Conservation (phyloP, 2,888 invertebrate genomes). For the Ferdinandea cuprea region DNA sequence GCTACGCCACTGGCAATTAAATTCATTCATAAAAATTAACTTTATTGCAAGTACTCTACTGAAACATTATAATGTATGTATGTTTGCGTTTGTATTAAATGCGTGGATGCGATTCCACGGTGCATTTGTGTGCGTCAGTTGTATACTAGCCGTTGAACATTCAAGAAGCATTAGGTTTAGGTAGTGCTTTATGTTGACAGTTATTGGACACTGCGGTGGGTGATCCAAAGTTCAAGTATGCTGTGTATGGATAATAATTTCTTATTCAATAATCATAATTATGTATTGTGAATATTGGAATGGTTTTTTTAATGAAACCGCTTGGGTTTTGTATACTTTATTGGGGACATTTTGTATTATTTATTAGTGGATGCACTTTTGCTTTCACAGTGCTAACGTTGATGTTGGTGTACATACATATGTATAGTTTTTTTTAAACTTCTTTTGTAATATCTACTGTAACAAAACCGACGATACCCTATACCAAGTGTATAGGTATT, state of each 20-base stretch:
- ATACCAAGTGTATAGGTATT: too few species aligned
- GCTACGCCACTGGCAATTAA: constrained; percentile 42
- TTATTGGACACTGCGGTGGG: constrained; percentile 9
- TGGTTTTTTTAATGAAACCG: too few species aligned
- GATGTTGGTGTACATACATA: too few species aligned
- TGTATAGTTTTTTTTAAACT: too few species aligned
- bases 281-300: too few species aligned
- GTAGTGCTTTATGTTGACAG: constrained; percentile 35
- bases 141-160: constrained; percentile 45
- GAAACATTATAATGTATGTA: not conserved
- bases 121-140: constrained; percentile 4
- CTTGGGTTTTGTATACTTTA: too few species aligned
- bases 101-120: not conserved
- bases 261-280: not conserved
- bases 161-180: constrained; percentile 23
- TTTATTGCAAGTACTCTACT: constrained; percentile 25
- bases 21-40: constrained; percentile 70
- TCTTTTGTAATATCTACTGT: too few species aligned
- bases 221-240: not conserved
- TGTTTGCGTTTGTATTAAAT: not conserved
- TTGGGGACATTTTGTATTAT: too few species aligned
- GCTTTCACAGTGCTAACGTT: too few species aligned
- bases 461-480: too few species aligned
- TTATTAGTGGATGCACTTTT: too few species aligned
- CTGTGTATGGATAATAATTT: not conserved